These are phyloP conservation scores for Halcyon senegalensis DNA, from an alignment of 2,113 vertebrate species.

Conservation along the genomic window DNA sequence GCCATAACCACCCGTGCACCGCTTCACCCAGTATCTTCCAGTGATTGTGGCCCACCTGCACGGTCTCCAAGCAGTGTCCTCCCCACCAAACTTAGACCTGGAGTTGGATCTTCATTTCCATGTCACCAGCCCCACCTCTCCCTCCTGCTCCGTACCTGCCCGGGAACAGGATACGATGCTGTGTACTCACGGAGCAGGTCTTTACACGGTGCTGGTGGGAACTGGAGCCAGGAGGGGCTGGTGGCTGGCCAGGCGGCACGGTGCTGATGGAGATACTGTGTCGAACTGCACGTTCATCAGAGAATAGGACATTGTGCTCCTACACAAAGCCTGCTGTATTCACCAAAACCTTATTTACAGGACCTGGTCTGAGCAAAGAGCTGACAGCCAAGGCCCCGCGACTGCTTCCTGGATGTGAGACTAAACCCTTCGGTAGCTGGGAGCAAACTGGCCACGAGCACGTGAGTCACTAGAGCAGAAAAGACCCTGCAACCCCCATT, in stretches of 20 bases:
- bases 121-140: rapidly evolving
- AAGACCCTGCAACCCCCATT: not conserved
- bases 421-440: not conserved
- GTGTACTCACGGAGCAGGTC: not conserved
- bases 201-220: rapidly evolving
- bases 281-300: not conserved
- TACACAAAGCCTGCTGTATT: not conserved
- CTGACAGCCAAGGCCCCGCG: not conserved
- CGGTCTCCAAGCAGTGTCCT: rapidly evolving
- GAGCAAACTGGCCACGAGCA: not conserved
- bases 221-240: not conserved
- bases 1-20: not conserved
- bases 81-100: not conserved
- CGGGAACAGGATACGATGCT: rapidly evolving
- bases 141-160: not conserved
- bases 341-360: not conserved
- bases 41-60: rapidly evolving
- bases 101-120: not conserved
- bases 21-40: rapidly evolving
- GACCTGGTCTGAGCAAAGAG: not conserved
- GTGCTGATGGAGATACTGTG: not conserved
- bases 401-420: not conserved
- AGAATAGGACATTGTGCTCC: not conserved
- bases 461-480: not conserved
- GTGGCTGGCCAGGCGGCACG: not conserved